Evolutionary conservation across 2,113 vertebrate species (phyloP), one percentile per base, ranked within the genome.

Genomic region (Oncorhynchus mykiss): DNA sequence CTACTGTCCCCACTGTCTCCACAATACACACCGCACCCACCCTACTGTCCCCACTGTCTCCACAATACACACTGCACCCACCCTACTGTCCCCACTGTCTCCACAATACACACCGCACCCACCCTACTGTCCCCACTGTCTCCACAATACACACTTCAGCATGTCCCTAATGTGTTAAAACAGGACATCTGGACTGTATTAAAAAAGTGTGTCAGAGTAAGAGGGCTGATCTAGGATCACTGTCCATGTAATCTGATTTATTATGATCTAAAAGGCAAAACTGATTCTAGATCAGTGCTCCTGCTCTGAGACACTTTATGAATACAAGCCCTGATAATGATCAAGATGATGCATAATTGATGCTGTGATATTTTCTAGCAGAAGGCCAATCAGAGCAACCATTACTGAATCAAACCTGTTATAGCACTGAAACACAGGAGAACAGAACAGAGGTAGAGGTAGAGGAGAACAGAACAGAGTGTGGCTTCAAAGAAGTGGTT

Each of bases 71-170:
- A 72, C 82, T 81, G 82, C 76, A 67, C 48, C 66, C 70, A 76
- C 69, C 49, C 59, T 39, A 76, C 39, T 45, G 82, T 75, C 69
- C 49, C 66, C 59, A 76, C 39, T 45, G 39, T 45, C 1, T 2
- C 39, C 39, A 45, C 0, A 45, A 45, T 45, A 45, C 2, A 45
- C 82, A 77, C 66, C 54, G 25, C 67, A 76, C 80, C 79, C 54
- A 20, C 67, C 18, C 65, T 25, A 73, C 83, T 82, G 82, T 76
- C 67, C 49, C 66, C 60, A 76, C 39, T 45, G 39, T 45, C 9
- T 3, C 39, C 39, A 45, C 39, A 45, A 45, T 45, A 45, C 51
- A 54, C 13, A 51, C 12, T 54, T 16, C 12, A 54, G 16, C 51
- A 54, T 18, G 51, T 45, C 8, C 39, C 39, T 45, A 45, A 45